phyloP scores from a whole-genome alignment of 1,140 invertebrate genomes.

The Eriocheir sinensis region DNA sequence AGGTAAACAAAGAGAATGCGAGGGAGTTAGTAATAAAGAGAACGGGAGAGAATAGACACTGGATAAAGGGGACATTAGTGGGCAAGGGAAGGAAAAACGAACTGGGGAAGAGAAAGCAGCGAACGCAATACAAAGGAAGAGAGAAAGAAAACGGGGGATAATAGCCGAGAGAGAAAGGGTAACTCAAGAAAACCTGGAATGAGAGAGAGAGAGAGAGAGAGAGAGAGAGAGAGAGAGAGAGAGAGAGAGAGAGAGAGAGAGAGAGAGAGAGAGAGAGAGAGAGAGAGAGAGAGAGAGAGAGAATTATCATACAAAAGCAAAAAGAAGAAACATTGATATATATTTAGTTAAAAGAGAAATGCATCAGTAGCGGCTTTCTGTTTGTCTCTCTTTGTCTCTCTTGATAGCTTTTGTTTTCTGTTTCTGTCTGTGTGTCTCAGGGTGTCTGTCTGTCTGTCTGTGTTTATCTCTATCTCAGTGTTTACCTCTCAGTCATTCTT shows the following conservation, averaged over 20 bases:
- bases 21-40: not conserved
- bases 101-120: not conserved
- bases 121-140: not conserved
- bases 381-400: no score
- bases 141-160: not conserved
- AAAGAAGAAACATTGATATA: not conserved
- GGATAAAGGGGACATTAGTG: not conserved
- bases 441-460: conserved; percentile 25
- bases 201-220: not conserved
- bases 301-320: not conserved
- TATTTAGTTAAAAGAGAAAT: not conserved
- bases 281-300: no score
- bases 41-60: not conserved
- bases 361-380: no score
- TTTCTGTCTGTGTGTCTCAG: conserved; percentile 7
- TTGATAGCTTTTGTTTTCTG: no score
- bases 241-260: not conserved
- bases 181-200: not conserved
- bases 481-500: no score
- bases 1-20: not conserved
- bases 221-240: not conserved
- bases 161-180: not conserved
- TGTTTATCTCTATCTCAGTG: not conserved
- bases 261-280: not conserved
- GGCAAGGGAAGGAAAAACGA: not conserved